These are phyloP conservation scores for Luffia ferchaultella DNA, from an alignment of 2,888 invertebrate genomes.

Conservation along the genomic window DNA sequence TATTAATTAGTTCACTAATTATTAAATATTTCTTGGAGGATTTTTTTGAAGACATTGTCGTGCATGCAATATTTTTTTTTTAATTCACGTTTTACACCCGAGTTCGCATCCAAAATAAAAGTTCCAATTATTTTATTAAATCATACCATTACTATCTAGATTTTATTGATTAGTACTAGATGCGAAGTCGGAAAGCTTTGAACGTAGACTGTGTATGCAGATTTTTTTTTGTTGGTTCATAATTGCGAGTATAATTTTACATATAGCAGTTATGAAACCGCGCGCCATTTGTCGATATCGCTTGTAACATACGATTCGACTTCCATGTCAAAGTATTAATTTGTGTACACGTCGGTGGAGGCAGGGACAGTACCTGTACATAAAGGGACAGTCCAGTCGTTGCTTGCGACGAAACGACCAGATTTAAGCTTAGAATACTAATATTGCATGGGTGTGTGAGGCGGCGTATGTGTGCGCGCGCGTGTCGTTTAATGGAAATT, in stretches of 20 bases:
- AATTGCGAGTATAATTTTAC: slow-evolving; percentile 23
- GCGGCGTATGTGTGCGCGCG: slow-evolving; percentile 2
- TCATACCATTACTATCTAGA: neutral
- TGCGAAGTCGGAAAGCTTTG: slow-evolving; percentile 30
- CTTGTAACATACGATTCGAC: too few relatives aligned
- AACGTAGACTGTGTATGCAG: slow-evolving; percentile 49
- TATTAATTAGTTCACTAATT: neutral
- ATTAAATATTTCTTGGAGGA: slow-evolving; percentile 32
- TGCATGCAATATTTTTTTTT: slow-evolving; percentile 52
- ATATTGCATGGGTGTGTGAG: slow-evolving; percentile 55
- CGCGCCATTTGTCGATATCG: slow-evolving; percentile 16
- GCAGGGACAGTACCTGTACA: slow-evolving; percentile 26
- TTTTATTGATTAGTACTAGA: too few relatives aligned
- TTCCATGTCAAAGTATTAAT: slow-evolving; percentile 56
- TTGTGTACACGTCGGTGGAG: slow-evolving; percentile 45
- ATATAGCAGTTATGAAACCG: slow-evolving; percentile 32
- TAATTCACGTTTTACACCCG: slow-evolving; percentile 37
- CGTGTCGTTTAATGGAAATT: neutral
- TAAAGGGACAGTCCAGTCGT: neutral
- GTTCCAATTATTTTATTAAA: slow-evolving; percentile 1
- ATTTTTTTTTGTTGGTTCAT: slow-evolving; percentile 27
- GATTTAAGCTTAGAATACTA: slow-evolving; percentile 28
- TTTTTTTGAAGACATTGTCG: slow-evolving; percentile 47
- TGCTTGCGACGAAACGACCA: too few relatives aligned
- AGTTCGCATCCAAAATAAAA: slow-evolving; percentile 35